Base-by-base conservation (phyloP, 2,797 vertebrate genomes). In the Ateles fusciceps region DNA sequence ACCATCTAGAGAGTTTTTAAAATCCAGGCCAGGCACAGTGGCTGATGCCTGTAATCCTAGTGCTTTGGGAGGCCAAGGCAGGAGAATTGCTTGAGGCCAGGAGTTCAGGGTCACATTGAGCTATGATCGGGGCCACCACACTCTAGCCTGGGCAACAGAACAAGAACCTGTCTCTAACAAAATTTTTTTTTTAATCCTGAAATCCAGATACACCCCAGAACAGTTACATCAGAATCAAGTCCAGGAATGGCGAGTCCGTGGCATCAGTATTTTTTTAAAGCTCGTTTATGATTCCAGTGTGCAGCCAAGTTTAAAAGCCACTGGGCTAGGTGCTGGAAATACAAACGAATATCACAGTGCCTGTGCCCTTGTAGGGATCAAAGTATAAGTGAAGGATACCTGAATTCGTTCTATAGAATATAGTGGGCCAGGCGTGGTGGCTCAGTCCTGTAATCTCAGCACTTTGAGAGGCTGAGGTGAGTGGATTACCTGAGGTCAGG, bases 111-210 rank as follows among this genome's bases (percentile, higher is more conserved):
- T 68, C 61, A 19, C 61, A 68, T 15, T 68, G 61, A 68, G 61
- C 61, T n/a, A 17, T n/a, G 61, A 4, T 68, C 15, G 0, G 0
- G 8, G 61, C 30, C 33, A 9, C 30, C 8, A 7, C 33, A n/a
- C 61, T 68, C 61, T 4, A 68, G 61, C 61, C 61, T 68, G 61
- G 30, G 61, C 30, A n/a, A 68, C 30, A 33, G 33, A n/a, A 68
- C 15, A 33, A 68, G 30, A 68, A n/a, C 61, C 33, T 68, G 15
- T n/a, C 61, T 68, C 61, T 17, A 68, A 68, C 30, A 68, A 28
- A n/a, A 4, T 4, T 59, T 59, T 93, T 85, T 42, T 9, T 30
- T 92, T 91, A 76, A 52, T 85, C 28, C 50, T 80, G 15, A 80
- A 24, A 61, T 46, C 11, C 61, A 71, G 33, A 48, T 42, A 61